Evolutionary conservation across 2,113 vertebrate genomes (phyloP).

Genomic region (Fregata magnificens): DNA sequence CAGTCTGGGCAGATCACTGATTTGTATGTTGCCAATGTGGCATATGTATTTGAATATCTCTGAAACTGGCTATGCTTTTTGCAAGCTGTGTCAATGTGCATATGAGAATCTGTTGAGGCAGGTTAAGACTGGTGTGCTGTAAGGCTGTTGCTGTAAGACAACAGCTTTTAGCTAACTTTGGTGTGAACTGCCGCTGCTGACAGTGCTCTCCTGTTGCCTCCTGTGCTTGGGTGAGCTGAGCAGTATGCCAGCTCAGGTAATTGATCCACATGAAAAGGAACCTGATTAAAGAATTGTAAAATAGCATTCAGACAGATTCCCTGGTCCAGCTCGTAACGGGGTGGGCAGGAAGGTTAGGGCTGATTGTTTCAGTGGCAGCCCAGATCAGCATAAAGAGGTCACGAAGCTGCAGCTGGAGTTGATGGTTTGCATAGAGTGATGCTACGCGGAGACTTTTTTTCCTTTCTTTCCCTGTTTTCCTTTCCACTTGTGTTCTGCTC

Average conservation of each 20-base stretch:
- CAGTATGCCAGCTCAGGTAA: not conserved
- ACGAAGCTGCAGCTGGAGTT: not conserved
- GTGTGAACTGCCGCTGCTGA: not conserved
- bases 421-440: not conserved
- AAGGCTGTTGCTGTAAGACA: not conserved
- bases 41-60: accelerated
- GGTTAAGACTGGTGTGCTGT: not conserved
- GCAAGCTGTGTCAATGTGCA: not conserved
- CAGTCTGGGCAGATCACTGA: not conserved
- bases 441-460: not conserved
- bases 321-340: not conserved
- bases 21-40: not conserved
- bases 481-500: not conserved
- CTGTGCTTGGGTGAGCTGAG: not conserved
- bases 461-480: not conserved
- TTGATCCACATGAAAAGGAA: not conserved
- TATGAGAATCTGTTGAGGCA: not conserved
- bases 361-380: not conserved
- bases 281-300: not conserved
- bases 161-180: not conserved
- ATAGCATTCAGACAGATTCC: not conserved
- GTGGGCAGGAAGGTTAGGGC: not conserved
- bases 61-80: not conserved
- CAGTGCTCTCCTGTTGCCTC: not conserved
- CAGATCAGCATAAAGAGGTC: not conserved